phyloP scores from a whole-genome alignment of 2,888 invertebrate genomes.

The Eulithis prunata region DNA sequence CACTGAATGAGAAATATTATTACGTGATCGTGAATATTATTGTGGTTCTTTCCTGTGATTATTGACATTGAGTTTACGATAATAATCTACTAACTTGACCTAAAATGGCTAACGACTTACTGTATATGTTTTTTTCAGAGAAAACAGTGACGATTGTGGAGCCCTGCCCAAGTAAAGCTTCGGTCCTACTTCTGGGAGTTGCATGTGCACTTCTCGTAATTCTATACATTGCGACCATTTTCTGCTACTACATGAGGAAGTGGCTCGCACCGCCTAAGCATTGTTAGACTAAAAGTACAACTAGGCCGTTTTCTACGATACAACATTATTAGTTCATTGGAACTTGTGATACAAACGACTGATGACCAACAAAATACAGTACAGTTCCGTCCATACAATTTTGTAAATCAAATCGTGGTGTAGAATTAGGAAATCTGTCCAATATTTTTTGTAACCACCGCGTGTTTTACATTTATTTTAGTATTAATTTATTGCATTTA shows the following conservation, averaged over 20 bases:
- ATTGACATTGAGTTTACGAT: no score
- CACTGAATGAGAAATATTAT: no score
- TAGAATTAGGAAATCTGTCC: constrained; percentile 52
- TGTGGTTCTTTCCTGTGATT: no score
- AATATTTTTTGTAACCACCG: constrained; percentile 73
- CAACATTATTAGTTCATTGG: constrained; percentile 46
- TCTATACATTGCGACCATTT: constrained; percentile 95
- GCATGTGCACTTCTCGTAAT: constrained; percentile 95
- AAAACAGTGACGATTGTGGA: constrained; percentile 96
- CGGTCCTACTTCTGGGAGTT: constrained; percentile 94
- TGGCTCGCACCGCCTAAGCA: constrained; percentile 94
- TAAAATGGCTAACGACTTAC: background rate
- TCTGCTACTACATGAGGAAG: constrained; percentile 97
- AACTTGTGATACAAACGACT: constrained; percentile 79
- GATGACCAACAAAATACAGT: constrained; percentile 60
- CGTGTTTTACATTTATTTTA: constrained; percentile 74
- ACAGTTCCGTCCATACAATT: constrained; percentile 58
- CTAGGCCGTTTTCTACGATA: constrained; percentile 32
- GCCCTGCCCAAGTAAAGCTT: constrained; percentile 96
- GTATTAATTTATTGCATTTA: constrained; percentile 77
- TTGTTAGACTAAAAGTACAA: constrained; percentile 70
- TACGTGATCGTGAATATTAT: no score
- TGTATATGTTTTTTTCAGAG: constrained; percentile 82
- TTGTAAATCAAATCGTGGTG: constrained; percentile 57
- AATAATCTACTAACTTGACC: no score